phyloP scores from a whole-genome alignment of 2,888 invertebrate genomes.

The Tubiluchus corallicola region DNA sequence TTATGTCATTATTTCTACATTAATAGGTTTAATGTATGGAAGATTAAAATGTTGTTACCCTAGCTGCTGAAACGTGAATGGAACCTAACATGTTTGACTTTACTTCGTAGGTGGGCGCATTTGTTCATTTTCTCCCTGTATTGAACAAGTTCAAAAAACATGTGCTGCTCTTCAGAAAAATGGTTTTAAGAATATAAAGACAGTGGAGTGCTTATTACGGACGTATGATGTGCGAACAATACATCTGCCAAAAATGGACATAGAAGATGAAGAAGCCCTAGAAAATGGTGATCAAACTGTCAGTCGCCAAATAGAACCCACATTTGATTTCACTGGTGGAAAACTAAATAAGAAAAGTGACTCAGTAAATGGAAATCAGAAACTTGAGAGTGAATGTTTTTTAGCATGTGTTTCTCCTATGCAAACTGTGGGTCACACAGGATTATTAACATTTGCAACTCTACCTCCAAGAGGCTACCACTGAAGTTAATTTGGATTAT shows the following conservation, averaged over 20 bases:
- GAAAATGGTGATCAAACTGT: not conserved
- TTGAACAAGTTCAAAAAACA: constrained; percentile 90
- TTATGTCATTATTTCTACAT: no score
- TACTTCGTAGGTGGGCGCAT: constrained; percentile 69
- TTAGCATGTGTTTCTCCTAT: constrained; percentile 46
- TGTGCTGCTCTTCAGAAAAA: constrained; percentile 46
- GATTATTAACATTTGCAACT: constrained; percentile 83
- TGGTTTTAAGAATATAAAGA: constrained; percentile 66
- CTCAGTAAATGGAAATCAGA: not conserved
- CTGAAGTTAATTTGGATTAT: no score
- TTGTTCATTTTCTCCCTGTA: constrained; percentile 96
- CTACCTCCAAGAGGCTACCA: constrained; percentile 42
- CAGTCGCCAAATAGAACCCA: no score
- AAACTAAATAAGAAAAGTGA: constrained; percentile 13
- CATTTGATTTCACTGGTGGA: constrained; percentile 17
- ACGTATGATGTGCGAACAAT: constrained; percentile 42
- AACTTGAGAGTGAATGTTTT: not conserved
- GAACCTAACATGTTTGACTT: no score
- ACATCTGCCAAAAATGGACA: not conserved
- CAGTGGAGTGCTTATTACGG: constrained; percentile 67
- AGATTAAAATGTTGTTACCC: no score
- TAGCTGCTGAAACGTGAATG: no score
- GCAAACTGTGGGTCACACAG: constrained; percentile 77
- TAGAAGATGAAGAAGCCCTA: not conserved
- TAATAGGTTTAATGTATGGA: no score